Base-by-base conservation (phyloP, 2,888 invertebrate genomes). In the Ormyrus rosae region DNA sequence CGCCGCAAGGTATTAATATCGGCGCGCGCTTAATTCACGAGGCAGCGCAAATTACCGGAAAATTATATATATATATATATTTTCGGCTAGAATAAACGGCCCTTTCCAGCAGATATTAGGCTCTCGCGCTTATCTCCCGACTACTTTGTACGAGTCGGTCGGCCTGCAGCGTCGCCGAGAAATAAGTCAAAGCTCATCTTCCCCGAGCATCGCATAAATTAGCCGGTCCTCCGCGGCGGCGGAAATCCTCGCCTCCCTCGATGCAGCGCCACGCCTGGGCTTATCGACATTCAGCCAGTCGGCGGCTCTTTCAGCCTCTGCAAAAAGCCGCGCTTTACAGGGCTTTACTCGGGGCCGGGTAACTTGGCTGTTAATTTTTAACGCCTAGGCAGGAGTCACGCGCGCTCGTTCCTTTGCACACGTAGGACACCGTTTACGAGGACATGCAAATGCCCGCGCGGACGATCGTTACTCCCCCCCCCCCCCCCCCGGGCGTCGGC, bases 361-460 rank as follows among this genome's bases (percentile, higher is more conserved):
- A 19, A 19, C 19, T 0, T 19, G 63, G 71, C 55, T 72, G 76
- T 80, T 76, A 80, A 80, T 76, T 80, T 80, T 70, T 80, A 76
- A 76, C 53, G 61, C 13, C 19, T 45, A 50, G 73, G 51, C 53
- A 68, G 10, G 72, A 78, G 67, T 73, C 63, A 46, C 55, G 51
- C 34, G 13, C 13, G 45, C 78, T 58, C 53, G 56, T 10, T 53
- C 46, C 9, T 13, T 45, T 8, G n/a, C 5, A 0, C 3, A 48
- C 45, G 9, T 19, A 19, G 34, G 10, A 6, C 61, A 19, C 51
- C 68, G 13, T 75, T 70, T 75, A 67, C 69, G 69, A 71, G 68
- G 70, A 48, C 73, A 68, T 75, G 71, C 63, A 80, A 75, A 75
- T 75, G 58, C 51, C n/a, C 64, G 19, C 19, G 19, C 34, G 13